These are phyloP conservation scores for Calephelis perditalis DNA, from an alignment of 2,888 invertebrate species.

Conservation along the genomic window DNA sequence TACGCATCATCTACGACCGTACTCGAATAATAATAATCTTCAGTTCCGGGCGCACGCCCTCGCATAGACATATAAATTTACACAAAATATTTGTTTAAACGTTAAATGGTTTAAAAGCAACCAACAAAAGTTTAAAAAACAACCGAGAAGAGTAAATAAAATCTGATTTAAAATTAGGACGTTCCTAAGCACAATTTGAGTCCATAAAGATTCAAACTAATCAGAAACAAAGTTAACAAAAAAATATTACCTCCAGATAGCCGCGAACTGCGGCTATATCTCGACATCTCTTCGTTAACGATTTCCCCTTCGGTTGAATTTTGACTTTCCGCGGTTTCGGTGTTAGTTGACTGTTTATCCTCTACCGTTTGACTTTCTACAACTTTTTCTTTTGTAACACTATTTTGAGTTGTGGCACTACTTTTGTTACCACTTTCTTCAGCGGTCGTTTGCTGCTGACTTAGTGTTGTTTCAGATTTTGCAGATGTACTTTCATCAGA, in stretches of 20 bases:
- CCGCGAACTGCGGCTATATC: conserved; percentile 80
- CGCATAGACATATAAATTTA: no score
- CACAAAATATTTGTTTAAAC: no score
- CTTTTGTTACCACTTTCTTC: neutral
- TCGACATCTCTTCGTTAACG: conserved; percentile 73
- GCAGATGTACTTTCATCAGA: neutral
- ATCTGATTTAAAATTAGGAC: no score
- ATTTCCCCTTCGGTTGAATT: conserved; percentile 58
- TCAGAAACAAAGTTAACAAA: neutral
- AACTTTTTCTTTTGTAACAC: neutral
- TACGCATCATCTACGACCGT: no score
- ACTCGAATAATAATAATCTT: no score
- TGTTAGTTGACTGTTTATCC: conserved; percentile 25
- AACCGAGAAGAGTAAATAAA: no score
- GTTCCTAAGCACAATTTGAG: no score
- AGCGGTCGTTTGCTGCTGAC: neutral
- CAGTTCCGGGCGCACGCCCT: no score
- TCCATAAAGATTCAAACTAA: no score
- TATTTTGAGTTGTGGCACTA: neutral
- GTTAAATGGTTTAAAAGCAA: no score
- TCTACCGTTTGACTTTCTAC: conserved; percentile 33
- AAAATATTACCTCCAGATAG: conserved; percentile 76
- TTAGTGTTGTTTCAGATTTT: conserved; percentile 4
- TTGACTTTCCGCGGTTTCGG: conserved; percentile 46
- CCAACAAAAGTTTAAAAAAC: no score